phyloP scores from a whole-genome alignment of 2,113 vertebrate species.

The rat (Rattus norvegicus) region DNA sequence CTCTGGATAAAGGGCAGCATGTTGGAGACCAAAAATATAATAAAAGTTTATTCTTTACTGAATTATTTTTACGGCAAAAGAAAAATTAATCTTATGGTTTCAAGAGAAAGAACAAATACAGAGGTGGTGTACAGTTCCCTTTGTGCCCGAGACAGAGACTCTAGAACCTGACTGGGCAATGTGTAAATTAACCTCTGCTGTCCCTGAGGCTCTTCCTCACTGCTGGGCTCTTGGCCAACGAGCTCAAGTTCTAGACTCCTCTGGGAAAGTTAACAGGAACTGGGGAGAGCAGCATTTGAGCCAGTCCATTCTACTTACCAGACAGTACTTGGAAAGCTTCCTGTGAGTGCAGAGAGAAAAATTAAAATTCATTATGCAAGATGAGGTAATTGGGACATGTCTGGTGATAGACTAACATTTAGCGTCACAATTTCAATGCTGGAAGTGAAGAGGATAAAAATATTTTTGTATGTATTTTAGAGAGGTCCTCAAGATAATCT shows the following conservation, averaged over 20 bases:
- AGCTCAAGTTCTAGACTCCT: not conserved
- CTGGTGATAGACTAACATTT: slow-evolving; percentile 23
- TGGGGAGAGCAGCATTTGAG: not conserved
- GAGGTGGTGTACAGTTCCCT: not conserved
- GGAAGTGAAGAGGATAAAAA: slow-evolving; percentile 9
- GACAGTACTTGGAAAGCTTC: slow-evolving; percentile 18
- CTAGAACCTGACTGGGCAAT: not conserved
- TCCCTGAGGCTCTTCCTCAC: not conserved
- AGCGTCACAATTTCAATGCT: slow-evolving; percentile 37
- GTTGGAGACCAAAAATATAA: slow-evolving; percentile 7
- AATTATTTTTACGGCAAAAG: slow-evolving; percentile 63
- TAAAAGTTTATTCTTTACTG: slow-evolving; percentile 49
- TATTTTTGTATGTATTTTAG: slow-evolving; percentile 4
- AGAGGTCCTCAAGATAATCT: not conserved
- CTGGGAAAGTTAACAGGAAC: not conserved
- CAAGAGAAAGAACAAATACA: not conserved
- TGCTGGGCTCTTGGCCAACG: not conserved
- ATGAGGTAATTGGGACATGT: slow-evolving; percentile 28
- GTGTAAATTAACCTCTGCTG: not conserved
- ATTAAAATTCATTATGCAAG: slow-evolving; percentile 52
- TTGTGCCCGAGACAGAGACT: not conserved
- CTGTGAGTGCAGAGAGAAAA: not conserved
- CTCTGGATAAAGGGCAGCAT: slow-evolving; percentile 47
- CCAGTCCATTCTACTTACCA: not conserved
- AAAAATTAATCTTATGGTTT: slow-evolving; percentile 37